Evolutionary conservation across 2,797 vertebrate genomes (phyloP), one percentile per base, ranked within the genome.

Genomic region (Mus caroli): DNA sequence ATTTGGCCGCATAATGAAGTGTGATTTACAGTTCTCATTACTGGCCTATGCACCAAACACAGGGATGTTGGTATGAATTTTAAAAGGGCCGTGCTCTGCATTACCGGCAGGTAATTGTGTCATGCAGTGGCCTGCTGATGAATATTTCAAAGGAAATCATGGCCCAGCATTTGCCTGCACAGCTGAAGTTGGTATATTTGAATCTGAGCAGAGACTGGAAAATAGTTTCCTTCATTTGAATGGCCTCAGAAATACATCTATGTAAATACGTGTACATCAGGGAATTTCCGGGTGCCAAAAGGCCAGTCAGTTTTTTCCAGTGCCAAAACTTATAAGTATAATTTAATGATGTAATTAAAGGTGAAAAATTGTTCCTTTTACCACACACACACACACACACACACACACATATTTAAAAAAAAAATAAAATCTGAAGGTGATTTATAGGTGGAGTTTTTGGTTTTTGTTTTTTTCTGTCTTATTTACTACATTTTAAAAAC

Each of bases 1-100:
- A 24, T n/a, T 2, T n/a, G 77, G 91, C 95, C 5, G 88, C 31
- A 5, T 28, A 13, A 56, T 24, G 92, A 83, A 69, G 50, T 4
- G 88, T 85, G 97, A 93, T 64, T 93, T 92, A 54, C 79, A 6
- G 88, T 73, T 64, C 95, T 95, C 88, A 13, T 85, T 40, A 34
- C 28, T 0, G 20, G 62, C 58, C 80, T 12, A 0, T 4, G n/a
- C n/a, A 88, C 95, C 60, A 43, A 12, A 3, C 62, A 0, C 1
- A 26, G 69, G 58, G 86, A 4, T 12, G 64, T 9, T 0, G 79
- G 96, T 24, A 56, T 83, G 94, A 84, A 80, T 90, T 64, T 34
- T 76, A 78, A 91, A 56, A 76, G n/a, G 94, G 13, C 87, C 37
- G 5, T 43, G 94, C 92, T 88, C 92, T 64, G 88, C 92, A 11